Conservation (phyloP, 2,888 invertebrate species). For the Eupithecia dodoneata region DNA sequence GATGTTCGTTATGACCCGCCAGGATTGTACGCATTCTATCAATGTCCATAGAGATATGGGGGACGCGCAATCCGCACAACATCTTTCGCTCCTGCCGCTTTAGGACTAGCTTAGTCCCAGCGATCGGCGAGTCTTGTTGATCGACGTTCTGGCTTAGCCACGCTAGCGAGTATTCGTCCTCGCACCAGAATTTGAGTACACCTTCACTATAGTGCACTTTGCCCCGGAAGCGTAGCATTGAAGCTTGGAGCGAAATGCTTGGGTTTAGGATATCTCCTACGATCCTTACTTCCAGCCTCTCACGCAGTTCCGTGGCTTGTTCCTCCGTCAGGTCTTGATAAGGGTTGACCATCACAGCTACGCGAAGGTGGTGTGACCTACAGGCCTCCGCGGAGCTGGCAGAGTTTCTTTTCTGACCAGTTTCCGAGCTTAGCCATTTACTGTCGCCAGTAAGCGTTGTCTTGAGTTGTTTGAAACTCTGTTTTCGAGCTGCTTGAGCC, state of each 20-base stretch:
- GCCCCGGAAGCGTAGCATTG: not conserved
- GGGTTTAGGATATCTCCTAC: not conserved
- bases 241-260: not conserved
- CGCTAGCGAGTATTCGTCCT: not conserved
- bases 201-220: not conserved
- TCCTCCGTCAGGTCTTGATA: not conserved
- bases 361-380: not conserved
- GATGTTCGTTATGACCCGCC: not conserved
- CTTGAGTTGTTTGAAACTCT: not conserved
- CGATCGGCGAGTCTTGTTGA: not conserved
- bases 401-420: not conserved
- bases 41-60: not conserved
- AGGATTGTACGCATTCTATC: not conserved
- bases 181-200: conserved; percentile 4
- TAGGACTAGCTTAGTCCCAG: not conserved
- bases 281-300: not conserved
- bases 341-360: not conserved
- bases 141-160: not conserved
- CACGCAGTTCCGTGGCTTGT: not conserved
- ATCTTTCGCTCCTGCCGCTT: not conserved
- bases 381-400: not conserved
- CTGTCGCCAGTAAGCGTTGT: not conserved
- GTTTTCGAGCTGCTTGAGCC: not conserved
- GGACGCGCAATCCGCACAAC: not conserved
- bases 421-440: not conserved